Conservation (phyloP, 1,140 invertebrate genomes). For the Lethrus apterus region DNA sequence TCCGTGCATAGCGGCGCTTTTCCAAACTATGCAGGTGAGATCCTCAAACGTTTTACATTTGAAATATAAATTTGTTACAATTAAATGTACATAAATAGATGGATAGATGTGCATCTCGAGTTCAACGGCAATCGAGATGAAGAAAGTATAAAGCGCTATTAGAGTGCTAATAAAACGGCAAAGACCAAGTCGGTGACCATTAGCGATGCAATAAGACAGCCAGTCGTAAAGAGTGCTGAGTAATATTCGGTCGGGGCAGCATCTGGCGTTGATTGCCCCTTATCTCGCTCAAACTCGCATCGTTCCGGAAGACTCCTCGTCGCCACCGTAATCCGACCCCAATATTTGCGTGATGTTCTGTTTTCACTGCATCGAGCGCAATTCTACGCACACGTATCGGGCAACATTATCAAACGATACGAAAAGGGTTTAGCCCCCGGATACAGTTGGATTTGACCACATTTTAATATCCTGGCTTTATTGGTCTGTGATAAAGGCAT, state of each 20-base stretch:
- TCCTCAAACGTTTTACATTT: not conserved
- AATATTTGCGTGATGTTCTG: too few species aligned
- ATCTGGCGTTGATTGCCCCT: slow-evolving; percentile 11
- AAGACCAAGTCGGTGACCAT: slow-evolving; percentile 18
- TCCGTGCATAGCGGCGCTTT: slow-evolving; percentile 58
- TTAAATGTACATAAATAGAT: not conserved
- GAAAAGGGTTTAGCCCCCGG: too few species aligned
- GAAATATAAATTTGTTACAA: not conserved
- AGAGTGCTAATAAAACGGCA: not conserved
- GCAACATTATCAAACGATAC: too few species aligned
- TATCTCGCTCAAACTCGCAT: slow-evolving; percentile 4
- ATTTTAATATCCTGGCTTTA: too few species aligned
- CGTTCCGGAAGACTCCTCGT: too few species aligned
- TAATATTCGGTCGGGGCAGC: slow-evolving; percentile 17
- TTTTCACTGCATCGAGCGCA: too few species aligned
- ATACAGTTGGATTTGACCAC: too few species aligned
- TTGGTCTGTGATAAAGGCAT: too few species aligned
- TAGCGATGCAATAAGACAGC: slow-evolving; percentile 21
- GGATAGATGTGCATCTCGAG: too few species aligned
- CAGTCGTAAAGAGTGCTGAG: slow-evolving; percentile 20
- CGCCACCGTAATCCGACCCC: too few species aligned
- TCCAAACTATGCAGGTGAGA: slow-evolving; percentile 61
- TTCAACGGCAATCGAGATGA: too few species aligned
- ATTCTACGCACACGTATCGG: too few species aligned
- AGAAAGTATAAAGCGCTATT: not conserved